These are phyloP conservation scores for Amazona vittata DNA, from an alignment of 2,113 vertebrate species.

Conservation along the genomic window DNA sequence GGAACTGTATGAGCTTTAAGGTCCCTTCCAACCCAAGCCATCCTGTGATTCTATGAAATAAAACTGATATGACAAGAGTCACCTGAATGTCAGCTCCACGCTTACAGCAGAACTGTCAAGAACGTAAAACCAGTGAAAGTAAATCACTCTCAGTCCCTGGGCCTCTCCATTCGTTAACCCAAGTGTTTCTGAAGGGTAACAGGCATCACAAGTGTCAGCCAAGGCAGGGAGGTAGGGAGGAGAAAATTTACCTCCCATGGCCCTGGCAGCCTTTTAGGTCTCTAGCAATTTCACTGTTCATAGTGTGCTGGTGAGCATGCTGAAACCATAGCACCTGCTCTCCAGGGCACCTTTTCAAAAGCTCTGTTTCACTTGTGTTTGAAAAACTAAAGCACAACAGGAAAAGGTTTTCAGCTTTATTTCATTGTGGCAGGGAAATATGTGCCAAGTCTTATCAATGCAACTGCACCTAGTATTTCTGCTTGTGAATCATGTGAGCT, in stretches of 20 bases:
- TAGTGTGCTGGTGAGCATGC: not conserved
- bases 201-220: rapidly evolving
- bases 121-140: not conserved
- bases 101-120: not conserved
- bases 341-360: not conserved
- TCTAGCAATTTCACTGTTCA: not conserved
- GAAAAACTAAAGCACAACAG: not conserved
- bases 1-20: not conserved
- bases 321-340: not conserved
- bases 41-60: not conserved
- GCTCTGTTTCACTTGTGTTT: not conserved
- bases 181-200: rapidly evolving
- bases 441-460: not conserved
- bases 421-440: not conserved
- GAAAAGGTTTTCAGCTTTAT: not conserved
- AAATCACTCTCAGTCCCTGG: not conserved
- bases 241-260: rapidly evolving
- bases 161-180: not conserved
- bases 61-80: not conserved
- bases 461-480: not conserved
- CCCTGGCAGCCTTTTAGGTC: not conserved
- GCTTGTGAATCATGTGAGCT: not conserved
- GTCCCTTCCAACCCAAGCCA: not conserved
- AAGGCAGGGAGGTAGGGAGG: not conserved
- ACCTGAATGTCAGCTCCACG: not conserved